These are phyloP conservation scores for Trisateles emortualis DNA, from an alignment of 2,888 invertebrate species.

Conservation along the genomic window DNA sequence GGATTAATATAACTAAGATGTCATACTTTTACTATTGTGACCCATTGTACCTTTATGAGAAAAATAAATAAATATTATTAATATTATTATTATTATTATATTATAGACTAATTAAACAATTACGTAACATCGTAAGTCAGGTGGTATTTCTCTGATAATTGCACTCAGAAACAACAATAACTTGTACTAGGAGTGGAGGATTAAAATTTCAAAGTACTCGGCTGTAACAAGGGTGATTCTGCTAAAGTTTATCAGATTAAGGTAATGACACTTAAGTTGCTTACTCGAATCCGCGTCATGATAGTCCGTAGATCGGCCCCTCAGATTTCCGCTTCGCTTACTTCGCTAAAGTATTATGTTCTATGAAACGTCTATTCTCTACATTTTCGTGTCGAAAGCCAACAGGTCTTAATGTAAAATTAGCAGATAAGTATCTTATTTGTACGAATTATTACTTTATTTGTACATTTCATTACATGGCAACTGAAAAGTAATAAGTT, in stretches of 20 bases:
- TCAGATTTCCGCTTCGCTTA: constrained; percentile 45
- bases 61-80: too few species aligned
- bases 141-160: neutral
- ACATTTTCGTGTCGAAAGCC: constrained; percentile 19
- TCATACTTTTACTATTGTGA: too few species aligned
- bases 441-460: too few species aligned
- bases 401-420: constrained; percentile 15
- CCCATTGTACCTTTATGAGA: too few species aligned
- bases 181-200: constrained; percentile 7
- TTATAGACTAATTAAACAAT: neutral
- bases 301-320: constrained; percentile 52
- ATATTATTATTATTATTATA: too few species aligned
- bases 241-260: constrained; percentile 34
- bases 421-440: neutral
- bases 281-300: constrained; percentile 48
- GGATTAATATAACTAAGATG: too few species aligned
- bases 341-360: constrained; percentile 39
- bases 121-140: neutral
- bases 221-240: constrained; percentile 11
- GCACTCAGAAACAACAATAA: constrained; percentile 7
- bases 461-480: too few species aligned
- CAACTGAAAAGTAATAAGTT: too few species aligned
- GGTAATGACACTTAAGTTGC: constrained; percentile 26
- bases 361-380: constrained; percentile 22
- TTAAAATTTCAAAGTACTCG: constrained; percentile 18